Percentiles rank a stretch among this genome's conserved stretches.
These are phyloP conservation scores for Drosophila pseudoobscura DNA, from an alignment of 1,140 invertebrate genomes.

Conservation along the genomic window DNA sequence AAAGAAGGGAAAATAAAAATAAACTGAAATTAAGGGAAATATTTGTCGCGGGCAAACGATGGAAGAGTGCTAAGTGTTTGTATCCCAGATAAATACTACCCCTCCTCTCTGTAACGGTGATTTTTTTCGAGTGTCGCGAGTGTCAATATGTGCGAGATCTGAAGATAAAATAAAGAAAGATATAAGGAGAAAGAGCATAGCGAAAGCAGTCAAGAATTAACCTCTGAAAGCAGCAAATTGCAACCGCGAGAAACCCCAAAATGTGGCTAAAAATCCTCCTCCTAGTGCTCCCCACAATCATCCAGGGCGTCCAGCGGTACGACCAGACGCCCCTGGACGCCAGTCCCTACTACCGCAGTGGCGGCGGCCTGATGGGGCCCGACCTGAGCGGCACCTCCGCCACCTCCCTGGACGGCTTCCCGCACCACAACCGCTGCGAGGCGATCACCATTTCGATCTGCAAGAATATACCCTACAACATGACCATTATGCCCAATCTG, in stretches of 20 bases:
- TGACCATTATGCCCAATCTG: slow-evolving; percentile 98
- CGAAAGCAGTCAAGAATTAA: not conserved
- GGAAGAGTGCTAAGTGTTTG: too few species aligned
- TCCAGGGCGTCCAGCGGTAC: slow-evolving; percentile 57
- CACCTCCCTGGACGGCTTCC: slow-evolving; percentile 59
- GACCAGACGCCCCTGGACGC: slow-evolving; percentile 67
- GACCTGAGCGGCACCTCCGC: slow-evolving; percentile 31
- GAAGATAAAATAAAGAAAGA: not conserved
- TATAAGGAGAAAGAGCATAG: slow-evolving; percentile 1
- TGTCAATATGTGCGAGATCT: too few species aligned
- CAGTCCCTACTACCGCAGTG: slow-evolving; percentile 71
- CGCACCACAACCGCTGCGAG: slow-evolving; percentile 92
- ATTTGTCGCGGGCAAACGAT: too few species aligned
- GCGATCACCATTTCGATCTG: slow-evolving; percentile 96
- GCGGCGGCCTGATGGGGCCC: slow-evolving; percentile 36
- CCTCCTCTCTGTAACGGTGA: too few species aligned
- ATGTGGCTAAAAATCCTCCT: slow-evolving; percentile 54
- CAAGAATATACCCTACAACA: slow-evolving; percentile 96
- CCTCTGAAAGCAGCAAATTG: not conserved
- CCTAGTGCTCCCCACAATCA: slow-evolving; percentile 33
- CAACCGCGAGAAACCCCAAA: slow-evolving; percentile 15
- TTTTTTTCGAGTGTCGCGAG: too few species aligned
- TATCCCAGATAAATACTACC: too few species aligned
- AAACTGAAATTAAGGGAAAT: too few species aligned
- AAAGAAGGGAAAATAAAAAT: too few species aligned